Evolutionary conservation across 2,797 vertebrate species (phyloP).

Genomic region (Bradypus variegatus): DNA sequence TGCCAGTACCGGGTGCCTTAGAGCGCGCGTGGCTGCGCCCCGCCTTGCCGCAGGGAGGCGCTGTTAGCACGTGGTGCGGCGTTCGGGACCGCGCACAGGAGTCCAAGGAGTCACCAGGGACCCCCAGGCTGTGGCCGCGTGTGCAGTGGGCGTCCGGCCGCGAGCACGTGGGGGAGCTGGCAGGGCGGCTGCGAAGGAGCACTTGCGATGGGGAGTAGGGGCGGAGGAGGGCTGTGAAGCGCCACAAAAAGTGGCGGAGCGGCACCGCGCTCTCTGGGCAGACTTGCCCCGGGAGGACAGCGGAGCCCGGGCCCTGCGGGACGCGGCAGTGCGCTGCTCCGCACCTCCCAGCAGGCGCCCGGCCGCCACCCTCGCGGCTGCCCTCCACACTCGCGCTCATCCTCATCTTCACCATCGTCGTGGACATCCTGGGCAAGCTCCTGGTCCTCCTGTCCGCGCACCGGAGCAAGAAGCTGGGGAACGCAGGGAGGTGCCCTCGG

Average conservation of each 20-base stretch:
- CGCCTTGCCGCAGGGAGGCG: slow-evolving; percentile 38
- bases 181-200: slow-evolving; percentile 5
- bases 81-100: background rate
- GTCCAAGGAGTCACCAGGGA: slow-evolving; percentile 69
- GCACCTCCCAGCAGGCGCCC: slow-evolving; percentile 77
- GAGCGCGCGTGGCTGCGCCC: too few relatives aligned
- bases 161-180: slow-evolving; percentile 68
- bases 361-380: slow-evolving; percentile 84
- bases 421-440: slow-evolving; percentile 92
- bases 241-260: slow-evolving; percentile 70
- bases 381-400: slow-evolving; percentile 84
- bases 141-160: background rate
- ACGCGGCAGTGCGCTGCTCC: slow-evolving; percentile 79
- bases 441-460: slow-evolving; percentile 94
- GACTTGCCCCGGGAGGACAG: too few relatives aligned
- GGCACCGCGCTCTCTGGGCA: slow-evolving; percentile 49
- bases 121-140: slow-evolving; percentile 65
- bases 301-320: slow-evolving; percentile 74
- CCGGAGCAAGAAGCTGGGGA: slow-evolving; percentile 92
- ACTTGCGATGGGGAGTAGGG: background rate
- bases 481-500: slow-evolving; percentile 82
- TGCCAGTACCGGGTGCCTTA: too few relatives aligned
- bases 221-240: slow-evolving; percentile 54
- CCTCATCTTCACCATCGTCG: slow-evolving; percentile 92
- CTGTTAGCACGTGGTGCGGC: slow-evolving; percentile 16